Evolutionary conservation across 1,140 invertebrate genomes (phyloP).

Genomic region (Nymphalis io): DNA sequence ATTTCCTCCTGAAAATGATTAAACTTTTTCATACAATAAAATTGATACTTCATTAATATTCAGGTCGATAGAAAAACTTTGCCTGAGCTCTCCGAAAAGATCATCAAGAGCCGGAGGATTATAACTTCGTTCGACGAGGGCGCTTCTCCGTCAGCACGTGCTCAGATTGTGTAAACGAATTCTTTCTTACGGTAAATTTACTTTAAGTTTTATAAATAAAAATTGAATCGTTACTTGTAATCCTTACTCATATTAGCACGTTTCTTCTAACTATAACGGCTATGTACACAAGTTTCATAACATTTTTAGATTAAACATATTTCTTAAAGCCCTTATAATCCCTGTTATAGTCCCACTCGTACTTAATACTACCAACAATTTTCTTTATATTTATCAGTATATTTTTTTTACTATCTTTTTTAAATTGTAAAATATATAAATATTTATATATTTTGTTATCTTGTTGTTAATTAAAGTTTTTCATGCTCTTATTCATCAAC

Average conservation of each 20-base stretch:
- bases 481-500: too few species aligned
- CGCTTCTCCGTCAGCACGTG: neutral
- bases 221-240: neutral
- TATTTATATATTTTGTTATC: too few species aligned
- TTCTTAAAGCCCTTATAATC: too few species aligned
- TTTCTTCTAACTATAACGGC: too few species aligned
- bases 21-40: neutral
- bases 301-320: too few species aligned
- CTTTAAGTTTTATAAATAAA: neutral
- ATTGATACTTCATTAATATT: slow-evolving; percentile 9
- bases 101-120: neutral
- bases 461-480: too few species aligned
- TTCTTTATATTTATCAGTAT: too few species aligned
- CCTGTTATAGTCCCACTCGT: too few species aligned
- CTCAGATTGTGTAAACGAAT: neutral
- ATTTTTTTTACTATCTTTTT: too few species aligned
- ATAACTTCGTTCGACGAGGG: neutral
- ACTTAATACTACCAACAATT: too few species aligned
- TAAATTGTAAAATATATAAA: too few species aligned
- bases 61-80: slow-evolving; percentile 2
- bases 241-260: neutral
- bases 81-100: neutral
- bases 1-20: neutral
- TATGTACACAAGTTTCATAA: too few species aligned
- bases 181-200: neutral